Evolutionary conservation across 2,888 invertebrate genomes (phyloP), one percentile per base, ranked within the genome.

Genomic region (Dynastes tityus): DNA sequence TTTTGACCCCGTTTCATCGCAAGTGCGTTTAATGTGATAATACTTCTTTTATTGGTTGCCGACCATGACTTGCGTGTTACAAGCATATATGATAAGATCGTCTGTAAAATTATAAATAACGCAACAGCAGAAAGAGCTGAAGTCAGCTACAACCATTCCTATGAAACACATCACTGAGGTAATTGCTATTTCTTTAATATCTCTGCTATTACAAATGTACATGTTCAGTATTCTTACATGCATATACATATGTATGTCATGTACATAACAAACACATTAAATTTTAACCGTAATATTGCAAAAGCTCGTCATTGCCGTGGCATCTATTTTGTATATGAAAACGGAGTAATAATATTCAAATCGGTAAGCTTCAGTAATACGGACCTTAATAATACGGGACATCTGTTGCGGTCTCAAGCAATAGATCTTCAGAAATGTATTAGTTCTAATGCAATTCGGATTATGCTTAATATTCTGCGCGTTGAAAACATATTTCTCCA

Each of bases 361-460:
- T 1, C 13, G 32, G 13, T 32, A 32, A 63, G 13, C 32, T 63
- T 63, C 13, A 32, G 1, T 13, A 29, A 2, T 9, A 29, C 8
- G 37, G 27, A 2, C 16, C 8, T 58, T 22, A 9, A 63, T 13
- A 63, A 63, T 37, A 63, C 29, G 4, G 22, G 11, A 29, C 63
- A 63, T 63, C 63, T 63, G 63, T 63, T 63, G 63, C 32, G 13
- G n/a, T 29, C 63, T 13, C 63, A 63, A 32, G 63, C 63, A 63
- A 63, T 63, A 22, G 27, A 63, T 63, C 27, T 63, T 29, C 29
- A 32, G 63, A n/a, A 29, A 32, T 32, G 32, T 63, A 29, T 63
- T 63, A 63, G 32, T 32, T 63, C 63, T 29, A 63, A 11, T 63
- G 63, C 63, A 63, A 63, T 63, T 63, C 27, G n/a, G 63, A 63